Percentiles rank a stretch among this genome's conserved stretches.
These are phyloP conservation scores for Aporophyla lueneburgensis DNA, from an alignment of 2,888 invertebrate genomes.

Conservation along the genomic window DNA sequence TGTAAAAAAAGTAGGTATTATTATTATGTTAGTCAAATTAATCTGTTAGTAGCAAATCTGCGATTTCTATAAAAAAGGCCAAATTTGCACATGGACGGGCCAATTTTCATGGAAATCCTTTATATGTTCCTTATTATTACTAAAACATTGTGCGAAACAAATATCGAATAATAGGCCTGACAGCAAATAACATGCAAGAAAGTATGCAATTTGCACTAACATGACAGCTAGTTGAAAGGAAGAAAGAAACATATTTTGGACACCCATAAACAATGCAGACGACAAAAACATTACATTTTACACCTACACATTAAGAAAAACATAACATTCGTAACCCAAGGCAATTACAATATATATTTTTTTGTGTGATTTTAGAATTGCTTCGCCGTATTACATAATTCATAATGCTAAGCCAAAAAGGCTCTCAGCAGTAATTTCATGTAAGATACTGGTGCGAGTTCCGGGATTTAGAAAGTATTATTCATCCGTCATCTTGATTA, in stretches of 20 bases:
- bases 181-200: not conserved
- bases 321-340: too few species aligned
- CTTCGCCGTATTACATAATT: too few species aligned
- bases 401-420: too few species aligned
- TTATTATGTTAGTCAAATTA: not conserved
- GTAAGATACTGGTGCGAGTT: too few species aligned
- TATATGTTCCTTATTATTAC: not conserved
- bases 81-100: not conserved
- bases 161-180: not conserved
- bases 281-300: not conserved
- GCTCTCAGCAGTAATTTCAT: too few species aligned
- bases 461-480: not conserved
- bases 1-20: not conserved
- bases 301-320: not conserved
- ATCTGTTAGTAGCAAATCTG: not conserved
- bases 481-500: conserved; percentile 4
- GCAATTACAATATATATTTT: too few species aligned
- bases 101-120: not conserved
- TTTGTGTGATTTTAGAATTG: too few species aligned
- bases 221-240: not conserved
- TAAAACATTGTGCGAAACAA: not conserved
- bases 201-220: not conserved
- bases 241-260: not conserved
- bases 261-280: not conserved
- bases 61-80: not conserved